Conservation (phyloP, 1,140 invertebrate genomes). For the Zaprionus inermis region DNA sequence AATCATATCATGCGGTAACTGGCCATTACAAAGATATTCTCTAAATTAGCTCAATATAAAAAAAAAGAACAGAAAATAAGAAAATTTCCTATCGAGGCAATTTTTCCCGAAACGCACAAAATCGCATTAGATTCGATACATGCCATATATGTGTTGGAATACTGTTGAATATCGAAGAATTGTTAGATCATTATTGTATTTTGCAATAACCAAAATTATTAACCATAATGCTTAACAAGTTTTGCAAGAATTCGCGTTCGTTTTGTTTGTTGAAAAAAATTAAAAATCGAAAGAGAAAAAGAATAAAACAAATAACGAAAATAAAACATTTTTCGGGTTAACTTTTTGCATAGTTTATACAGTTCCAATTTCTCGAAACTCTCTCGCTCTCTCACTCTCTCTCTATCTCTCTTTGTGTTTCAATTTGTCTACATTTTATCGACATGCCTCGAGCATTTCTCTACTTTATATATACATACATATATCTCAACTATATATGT, state of each 20-base stretch:
- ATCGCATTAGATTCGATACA: slow-evolving; percentile 51
- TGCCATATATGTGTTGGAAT: slow-evolving; percentile 37
- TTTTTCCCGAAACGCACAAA: slow-evolving; percentile 20
- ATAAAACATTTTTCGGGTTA: slow-evolving; percentile 84
- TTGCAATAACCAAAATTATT: slow-evolving; percentile 83
- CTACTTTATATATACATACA: slow-evolving; percentile 14
- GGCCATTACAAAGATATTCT: slow-evolving; percentile 59
- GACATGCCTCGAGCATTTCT: slow-evolving; percentile 58
- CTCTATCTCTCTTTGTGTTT: slow-evolving; percentile 31
- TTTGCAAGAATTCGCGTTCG: slow-evolving; percentile 23
- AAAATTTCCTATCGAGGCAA: slow-evolving; percentile 16
- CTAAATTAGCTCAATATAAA: slow-evolving; percentile 11
- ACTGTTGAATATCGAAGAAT: slow-evolving; percentile 27
- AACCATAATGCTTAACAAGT: slow-evolving; percentile 75
- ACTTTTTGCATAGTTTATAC: slow-evolving; percentile 43
- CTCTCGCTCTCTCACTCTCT: background rate
- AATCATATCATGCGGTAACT: slow-evolving; percentile 77
- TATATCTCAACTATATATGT: slow-evolving; percentile 36
- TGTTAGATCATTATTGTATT: slow-evolving; percentile 73
- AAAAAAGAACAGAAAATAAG: too few species aligned
- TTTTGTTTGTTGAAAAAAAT: slow-evolving; percentile 20
- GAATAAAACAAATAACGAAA: slow-evolving; percentile 63
- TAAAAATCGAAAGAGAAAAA: slow-evolving; percentile 11
- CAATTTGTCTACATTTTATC: slow-evolving; percentile 30
- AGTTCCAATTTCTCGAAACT: slow-evolving; percentile 35